Evolutionary conservation across 2,888 invertebrate genomes (phyloP).

Genomic region (Cephus pygmeus): DNA sequence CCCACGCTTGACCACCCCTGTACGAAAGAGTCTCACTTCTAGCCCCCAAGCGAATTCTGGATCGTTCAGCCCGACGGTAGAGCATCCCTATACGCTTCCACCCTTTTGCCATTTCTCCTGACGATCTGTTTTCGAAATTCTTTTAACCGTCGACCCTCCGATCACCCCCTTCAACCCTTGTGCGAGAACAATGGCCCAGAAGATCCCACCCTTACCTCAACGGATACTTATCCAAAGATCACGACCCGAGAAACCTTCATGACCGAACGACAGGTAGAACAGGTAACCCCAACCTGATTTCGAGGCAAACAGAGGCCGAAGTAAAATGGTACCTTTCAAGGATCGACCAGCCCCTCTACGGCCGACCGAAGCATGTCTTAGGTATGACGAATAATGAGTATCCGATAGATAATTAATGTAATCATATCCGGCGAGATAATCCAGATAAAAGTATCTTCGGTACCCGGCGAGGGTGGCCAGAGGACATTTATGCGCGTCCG

Average conservation of each 20-base stretch:
- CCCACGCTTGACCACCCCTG: constrained; percentile 23
- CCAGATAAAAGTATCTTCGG: not conserved
- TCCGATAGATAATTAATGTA: not conserved
- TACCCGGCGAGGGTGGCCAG: not conserved
- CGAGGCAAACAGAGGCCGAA: not conserved
- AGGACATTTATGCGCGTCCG: constrained; percentile 21
- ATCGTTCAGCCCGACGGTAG: not conserved
- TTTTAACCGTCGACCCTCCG: not conserved
- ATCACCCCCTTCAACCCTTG: not conserved
- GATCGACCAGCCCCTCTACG: not conserved
- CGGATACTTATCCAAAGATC: not conserved
- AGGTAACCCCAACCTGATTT: not conserved
- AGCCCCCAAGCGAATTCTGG: not conserved
- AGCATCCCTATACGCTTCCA: not conserved
- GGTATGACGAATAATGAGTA: not conserved
- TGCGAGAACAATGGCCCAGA: not conserved
- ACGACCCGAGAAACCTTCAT: not conserved
- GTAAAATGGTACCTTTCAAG: not conserved
- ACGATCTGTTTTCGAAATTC: not conserved
- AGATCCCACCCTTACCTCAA: not conserved
- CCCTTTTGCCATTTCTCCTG: not conserved
- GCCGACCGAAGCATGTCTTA: not conserved
- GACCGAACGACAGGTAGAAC: not conserved
- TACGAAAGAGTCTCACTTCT: not conserved
- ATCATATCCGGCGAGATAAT: not conserved